Base-by-base conservation (phyloP, 2,888 invertebrate genomes). In the Athrips mouffetella region DNA sequence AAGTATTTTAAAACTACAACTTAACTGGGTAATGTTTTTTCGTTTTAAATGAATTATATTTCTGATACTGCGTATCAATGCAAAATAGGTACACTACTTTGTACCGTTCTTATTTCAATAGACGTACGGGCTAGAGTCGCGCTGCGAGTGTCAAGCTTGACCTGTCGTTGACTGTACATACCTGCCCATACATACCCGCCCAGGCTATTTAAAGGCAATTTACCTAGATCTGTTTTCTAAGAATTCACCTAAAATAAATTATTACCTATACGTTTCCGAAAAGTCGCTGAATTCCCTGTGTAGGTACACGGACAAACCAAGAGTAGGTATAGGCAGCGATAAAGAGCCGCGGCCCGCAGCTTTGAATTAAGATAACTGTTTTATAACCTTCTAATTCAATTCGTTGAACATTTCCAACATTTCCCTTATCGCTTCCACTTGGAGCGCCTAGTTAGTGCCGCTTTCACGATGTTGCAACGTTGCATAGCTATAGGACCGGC, bases 351-450 rank as follows among this genome's bases (percentile, higher is more conserved):
- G 56, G 68, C 72, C 67, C 67, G 65, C 64, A 60, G 67, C 70
- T 72, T 74, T 67, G 67, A 78, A 82, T 80, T 76, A 77, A 81
- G 79, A 84, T 85, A 81, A 82, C 74, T 67, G 55, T 79, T 84
- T 82, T 83, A 84, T 77, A 72, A 62, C 62, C 63, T 72, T 76
- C 68, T 75, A 73, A 76, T 76, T 76, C 72, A 70, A 80, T 77
- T 79, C 62, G 65, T 73, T 57, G 66, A 67, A 65, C 59, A 60
- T 63, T 67, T 68, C 63, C 62, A 65, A 65, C 59, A 59, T 63
- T 67, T 68, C 63, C 62, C 63, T 78, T 78, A 79, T 77, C 77
- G 60, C 57, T 65, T 59, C 63, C 67, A 70, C 63, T 67, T 72
- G 72, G 60, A 53, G 63, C 67, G 69, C 59, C 51, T 49, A n/a